Base-by-base conservation (phyloP, 2,888 invertebrate species). In the Crepidodera aurea region DNA sequence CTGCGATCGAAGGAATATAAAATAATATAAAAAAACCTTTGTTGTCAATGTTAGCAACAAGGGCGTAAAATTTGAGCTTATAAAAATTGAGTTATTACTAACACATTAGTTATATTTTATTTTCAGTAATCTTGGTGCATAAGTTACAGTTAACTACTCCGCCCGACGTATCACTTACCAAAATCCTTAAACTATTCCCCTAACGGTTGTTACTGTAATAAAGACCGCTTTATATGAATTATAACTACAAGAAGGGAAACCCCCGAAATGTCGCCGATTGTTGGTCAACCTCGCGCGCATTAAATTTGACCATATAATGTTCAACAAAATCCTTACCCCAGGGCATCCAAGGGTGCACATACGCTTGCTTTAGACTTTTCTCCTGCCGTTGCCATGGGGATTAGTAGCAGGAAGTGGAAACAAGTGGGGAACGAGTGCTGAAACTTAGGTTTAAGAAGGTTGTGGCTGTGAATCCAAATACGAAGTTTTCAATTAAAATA, bases 351-450 rank as follows among this genome's bases (percentile, higher is more conserved):
- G 25, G 25, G 25, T 6, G 6, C 2, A 13, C 2, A 13, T 1
- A 13, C 34, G 40, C 51, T 51, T 50, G 51, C 53, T 62, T 29
- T 46, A 61, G 46, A 48, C 48, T 62, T 62, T 62, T 62, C 62
- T 58, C 62, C 53, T 50, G 62, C 56, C 39, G 62, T 62, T 62
- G 58, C 62, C 42, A 62, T 58, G 58, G 62, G 58, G 50, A 62
- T 58, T 57, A 51, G 29, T 10, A 29, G 29, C 29, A 10, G 29
- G 56, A 51, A 44, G 46, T 39, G 57, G 62, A 51, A 56, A 57
- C 57, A 62, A 62, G 57, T 57, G 57, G 25, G 53, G 53, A 27
- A 42, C 37, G 29, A 8, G 25, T 25, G 25, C 6, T 6, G 25
- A 25, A 25, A 25, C 25, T 3, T 25, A 6, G 6, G 29, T 29